Evolutionary conservation across 1,140 invertebrate species (phyloP), one percentile per base, ranked within the genome.

Genomic region (Onthophagus taurus): DNA sequence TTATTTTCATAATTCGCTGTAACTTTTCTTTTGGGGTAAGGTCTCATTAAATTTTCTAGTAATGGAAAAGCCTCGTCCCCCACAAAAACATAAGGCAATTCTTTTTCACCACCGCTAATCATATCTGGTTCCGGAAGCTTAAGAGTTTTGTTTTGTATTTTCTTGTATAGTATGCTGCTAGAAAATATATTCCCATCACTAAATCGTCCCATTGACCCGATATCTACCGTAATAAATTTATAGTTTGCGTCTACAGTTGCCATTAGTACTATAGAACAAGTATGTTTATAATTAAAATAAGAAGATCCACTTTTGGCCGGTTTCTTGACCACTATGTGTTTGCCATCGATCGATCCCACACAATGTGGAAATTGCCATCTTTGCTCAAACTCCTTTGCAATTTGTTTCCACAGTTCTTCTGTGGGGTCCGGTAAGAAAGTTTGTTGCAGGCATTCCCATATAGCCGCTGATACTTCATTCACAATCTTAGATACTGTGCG

Each of bases 121-220:
- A n/a, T n/a, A n/a, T 16, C 21, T 19, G 16, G n/a, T 12, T 37
- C 21, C 21, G 35, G 35, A 19, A 37, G 21, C 13, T 37, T 21
- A 19, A n/a, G 16, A 19, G 16, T 37, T 17, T 16, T 18, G 16
- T 12, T 12, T n/a, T 37, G 12, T 21, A 37, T n/a, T 21, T 37
- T 21, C 19, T 18, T 37, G 35, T 19, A n/a, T n/a, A 37, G 35
- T 17, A 18, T 12, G 35, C 16, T 19, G 19, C 21, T 18, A n/a
- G 55, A 50, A 38, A 66, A 68, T 30, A 64, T 48, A 17, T 49
- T 37, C 26, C 52, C 52, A 52, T 69, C 67, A 47, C 62, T 57
- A 19, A 61, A 52, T 43, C 60, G 61, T 29, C 68, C 63, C 53
- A 61, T 63, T 29, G 63, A 51, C n/a, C 66, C 65, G 41, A 70